phyloP scores from a whole-genome alignment of 2,888 invertebrate genomes.

The Orchesella flavescens region DNA sequence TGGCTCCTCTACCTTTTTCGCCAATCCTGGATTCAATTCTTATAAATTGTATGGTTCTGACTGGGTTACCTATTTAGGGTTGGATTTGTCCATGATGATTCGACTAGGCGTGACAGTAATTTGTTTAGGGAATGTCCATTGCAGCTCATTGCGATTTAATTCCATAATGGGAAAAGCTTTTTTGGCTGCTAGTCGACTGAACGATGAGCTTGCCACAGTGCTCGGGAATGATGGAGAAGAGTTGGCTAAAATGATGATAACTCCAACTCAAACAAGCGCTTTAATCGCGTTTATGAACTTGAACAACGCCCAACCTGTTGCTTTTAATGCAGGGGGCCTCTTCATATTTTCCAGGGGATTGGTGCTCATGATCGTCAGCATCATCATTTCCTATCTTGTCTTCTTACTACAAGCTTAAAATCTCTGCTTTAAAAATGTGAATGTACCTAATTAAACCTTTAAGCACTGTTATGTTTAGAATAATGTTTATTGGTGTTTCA shows the following conservation, averaged over 20 bases:
- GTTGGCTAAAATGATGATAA: constrained; percentile 31
- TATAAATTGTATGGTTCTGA: constrained; percentile 2
- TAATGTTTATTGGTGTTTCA: too few relatives aligned
- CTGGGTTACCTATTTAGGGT: constrained; percentile 47
- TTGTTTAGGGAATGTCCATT: constrained; percentile 48
- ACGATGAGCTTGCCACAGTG: constrained; percentile 29
- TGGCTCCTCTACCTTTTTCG: not conserved
- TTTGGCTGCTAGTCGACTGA: constrained; percentile 41
- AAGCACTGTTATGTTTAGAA: too few relatives aligned
- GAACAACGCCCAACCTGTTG: constrained; percentile 51
- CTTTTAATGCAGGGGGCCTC: constrained; percentile 57
- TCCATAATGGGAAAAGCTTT: constrained; percentile 40
- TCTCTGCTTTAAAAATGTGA: too few relatives aligned
- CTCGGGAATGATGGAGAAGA: constrained; percentile 6
- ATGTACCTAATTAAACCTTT: too few relatives aligned
- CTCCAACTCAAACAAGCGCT: constrained; percentile 42
- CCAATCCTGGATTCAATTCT: not conserved
- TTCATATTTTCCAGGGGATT: constrained; percentile 50
- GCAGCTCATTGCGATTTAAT: constrained; percentile 46
- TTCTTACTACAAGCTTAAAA: constrained; percentile 55
- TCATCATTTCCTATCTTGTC: constrained; percentile 57
- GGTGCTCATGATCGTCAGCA: constrained; percentile 58
- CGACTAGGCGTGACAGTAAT: constrained; percentile 41
- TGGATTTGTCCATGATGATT: constrained; percentile 47
- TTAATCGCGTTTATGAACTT: constrained; percentile 51